Evolutionary conservation across 1,140 invertebrate genomes (phyloP).

Genomic region (Idris sp.): DNA sequence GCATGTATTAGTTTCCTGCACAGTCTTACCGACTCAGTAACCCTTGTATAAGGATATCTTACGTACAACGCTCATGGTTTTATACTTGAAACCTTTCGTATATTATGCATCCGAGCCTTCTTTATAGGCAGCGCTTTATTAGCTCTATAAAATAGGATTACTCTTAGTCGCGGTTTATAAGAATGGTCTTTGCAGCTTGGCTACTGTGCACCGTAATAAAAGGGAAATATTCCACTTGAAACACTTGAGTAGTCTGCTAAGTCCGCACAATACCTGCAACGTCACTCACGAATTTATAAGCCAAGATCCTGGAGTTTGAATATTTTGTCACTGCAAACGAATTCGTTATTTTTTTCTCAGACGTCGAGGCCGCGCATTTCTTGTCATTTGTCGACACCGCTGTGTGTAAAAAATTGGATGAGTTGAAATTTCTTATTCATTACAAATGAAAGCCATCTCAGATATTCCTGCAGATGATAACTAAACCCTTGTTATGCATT

Average conservation of each 20-base stretch:
- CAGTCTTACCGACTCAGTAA: slow-evolving; percentile 31
- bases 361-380: not conserved
- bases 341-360: slow-evolving; percentile 17
- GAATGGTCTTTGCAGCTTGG: slow-evolving; percentile 43
- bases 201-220: slow-evolving; percentile 40
- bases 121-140: slow-evolving; percentile 60
- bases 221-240: slow-evolving; percentile 37
- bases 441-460: not conserved
- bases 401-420: slow-evolving; percentile 8
- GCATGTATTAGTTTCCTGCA: slow-evolving; percentile 32
- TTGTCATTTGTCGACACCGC: not conserved
- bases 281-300: slow-evolving; percentile 42
- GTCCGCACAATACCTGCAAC: slow-evolving; percentile 9
- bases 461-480: not conserved
- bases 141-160: slow-evolving; percentile 63
- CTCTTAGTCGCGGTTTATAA: slow-evolving; percentile 58
- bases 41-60: slow-evolving; percentile 53
- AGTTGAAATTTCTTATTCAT: slow-evolving; percentile 3
- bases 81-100: slow-evolving; percentile 46
- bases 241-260: slow-evolving; percentile 33
- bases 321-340: slow-evolving; percentile 14
- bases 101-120: slow-evolving; percentile 59
- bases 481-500: not conserved
- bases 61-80: slow-evolving; percentile 31
- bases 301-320: slow-evolving; percentile 18